A percentile compares a stretch with the other conserved stretches of the same genome.
These are phyloP conservation scores for Caligus rogercresseyi DNA, from an alignment of 1,140 invertebrate species.

Conservation along the genomic window DNA sequence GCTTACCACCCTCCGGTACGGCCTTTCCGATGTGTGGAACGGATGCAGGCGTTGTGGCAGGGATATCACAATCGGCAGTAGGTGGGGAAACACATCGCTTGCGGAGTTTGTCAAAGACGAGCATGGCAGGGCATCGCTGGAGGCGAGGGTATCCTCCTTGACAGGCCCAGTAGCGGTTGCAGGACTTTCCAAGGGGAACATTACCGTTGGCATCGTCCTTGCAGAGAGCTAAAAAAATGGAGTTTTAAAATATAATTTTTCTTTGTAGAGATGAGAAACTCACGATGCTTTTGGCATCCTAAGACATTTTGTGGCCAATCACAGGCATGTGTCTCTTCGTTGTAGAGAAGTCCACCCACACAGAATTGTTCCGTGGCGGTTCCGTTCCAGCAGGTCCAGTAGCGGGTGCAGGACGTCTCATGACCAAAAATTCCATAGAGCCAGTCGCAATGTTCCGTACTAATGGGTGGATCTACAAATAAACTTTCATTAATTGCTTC, in stretches of 20 bases:
- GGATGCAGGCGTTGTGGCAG: slow-evolving; percentile 19
- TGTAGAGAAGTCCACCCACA: slow-evolving; percentile 73
- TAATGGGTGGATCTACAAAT: slow-evolving; percentile 55
- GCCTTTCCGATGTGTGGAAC: neutral
- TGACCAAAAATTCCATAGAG: slow-evolving; percentile 80
- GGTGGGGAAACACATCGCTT: slow-evolving; percentile 67
- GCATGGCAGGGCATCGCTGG: slow-evolving; percentile 67
- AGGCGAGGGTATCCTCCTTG: slow-evolving; percentile 76
- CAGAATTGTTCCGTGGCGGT: slow-evolving; percentile 80
- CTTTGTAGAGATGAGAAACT: slow-evolving; percentile 37
- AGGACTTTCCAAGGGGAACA: slow-evolving; percentile 60
- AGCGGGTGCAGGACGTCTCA: slow-evolving; percentile 73
- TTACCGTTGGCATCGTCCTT: slow-evolving; percentile 67
- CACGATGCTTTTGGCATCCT: slow-evolving; percentile 81
- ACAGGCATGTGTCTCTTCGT: slow-evolving; percentile 69
- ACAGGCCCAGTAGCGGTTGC: slow-evolving; percentile 81
- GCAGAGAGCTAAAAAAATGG: slow-evolving; percentile 49
- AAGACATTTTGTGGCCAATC: slow-evolving; percentile 84
- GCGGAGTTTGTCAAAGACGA: slow-evolving; percentile 66
- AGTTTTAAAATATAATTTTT: too few species aligned
- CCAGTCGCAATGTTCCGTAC: slow-evolving; percentile 74
- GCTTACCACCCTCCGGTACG: neutral
- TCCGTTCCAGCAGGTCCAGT: slow-evolving; percentile 88
- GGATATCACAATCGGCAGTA: slow-evolving; percentile 57
- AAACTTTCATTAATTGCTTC: neutral